phyloP scores from a whole-genome alignment of 2,888 invertebrate genomes.

The Tetrapedia diversipes region DNA sequence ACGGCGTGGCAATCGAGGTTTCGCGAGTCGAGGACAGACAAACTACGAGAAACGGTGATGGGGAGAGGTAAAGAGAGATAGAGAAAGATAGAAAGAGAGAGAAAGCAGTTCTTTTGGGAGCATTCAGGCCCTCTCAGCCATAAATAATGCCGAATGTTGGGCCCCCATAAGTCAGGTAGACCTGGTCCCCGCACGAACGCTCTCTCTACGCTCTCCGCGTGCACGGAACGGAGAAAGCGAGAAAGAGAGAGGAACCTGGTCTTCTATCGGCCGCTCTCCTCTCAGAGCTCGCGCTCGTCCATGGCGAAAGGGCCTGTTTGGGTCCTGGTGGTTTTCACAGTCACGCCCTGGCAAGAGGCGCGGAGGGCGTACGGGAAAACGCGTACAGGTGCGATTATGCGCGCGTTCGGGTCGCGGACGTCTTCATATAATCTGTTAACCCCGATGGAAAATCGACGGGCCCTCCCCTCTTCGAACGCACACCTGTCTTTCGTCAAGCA shows the following conservation, averaged over 20 bases:
- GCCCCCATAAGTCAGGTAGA: conserved; percentile 82
- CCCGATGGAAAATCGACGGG: conserved; percentile 71
- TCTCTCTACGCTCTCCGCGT: conserved; percentile 49
- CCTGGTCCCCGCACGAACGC: conserved; percentile 72
- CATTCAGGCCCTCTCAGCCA: conserved; percentile 72
- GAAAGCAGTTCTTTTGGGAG: conserved; percentile 65
- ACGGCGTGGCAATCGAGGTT: conserved; percentile 33
- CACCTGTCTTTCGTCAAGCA: conserved; percentile 1
- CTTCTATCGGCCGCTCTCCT: conserved; percentile 25
- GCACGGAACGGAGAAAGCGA: conserved; percentile 30
- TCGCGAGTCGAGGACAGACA: conserved; percentile 35
- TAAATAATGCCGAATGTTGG: conserved; percentile 81
- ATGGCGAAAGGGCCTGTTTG: conserved; percentile 71
- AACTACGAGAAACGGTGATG: conserved; percentile 28
- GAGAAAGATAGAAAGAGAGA: conserved; percentile 30
- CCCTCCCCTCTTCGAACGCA: not conserved
- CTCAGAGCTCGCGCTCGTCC: conserved; percentile 20
- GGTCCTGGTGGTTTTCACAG: conserved; percentile 80
- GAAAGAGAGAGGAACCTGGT: conserved; percentile 22
- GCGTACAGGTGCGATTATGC: conserved; percentile 77
- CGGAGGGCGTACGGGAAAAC: conserved; percentile 75
- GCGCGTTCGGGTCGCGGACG: conserved; percentile 74
- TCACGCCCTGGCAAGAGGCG: conserved; percentile 78
- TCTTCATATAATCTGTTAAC: conserved; percentile 80
- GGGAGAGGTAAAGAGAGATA: conserved; percentile 30